A percentile compares a stretch with the other conserved stretches of the same genome.
Conservation (phyloP, 2,797 vertebrate species). For the Sorex maritimensis region DNA sequence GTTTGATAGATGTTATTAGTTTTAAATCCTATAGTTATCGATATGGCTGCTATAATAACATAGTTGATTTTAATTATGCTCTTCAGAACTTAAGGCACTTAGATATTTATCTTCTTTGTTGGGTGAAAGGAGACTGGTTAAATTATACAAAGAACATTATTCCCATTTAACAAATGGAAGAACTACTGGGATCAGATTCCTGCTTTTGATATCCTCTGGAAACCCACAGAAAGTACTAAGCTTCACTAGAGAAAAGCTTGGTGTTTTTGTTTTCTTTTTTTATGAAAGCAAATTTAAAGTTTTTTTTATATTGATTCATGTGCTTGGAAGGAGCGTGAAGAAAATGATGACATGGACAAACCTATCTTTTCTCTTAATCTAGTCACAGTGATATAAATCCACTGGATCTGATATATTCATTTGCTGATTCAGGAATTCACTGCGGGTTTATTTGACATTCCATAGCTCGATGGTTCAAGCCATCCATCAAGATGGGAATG, state of each 20-base stretch:
- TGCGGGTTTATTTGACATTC: too few species aligned
- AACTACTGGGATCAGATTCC: background rate
- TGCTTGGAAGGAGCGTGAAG: background rate
- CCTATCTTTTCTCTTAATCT: too few species aligned
- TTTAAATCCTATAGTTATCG: slow-evolving; percentile 22
- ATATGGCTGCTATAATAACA: background rate
- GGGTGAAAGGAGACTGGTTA: background rate
- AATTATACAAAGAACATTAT: background rate
- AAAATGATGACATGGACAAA: too few species aligned
- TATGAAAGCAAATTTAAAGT: background rate
- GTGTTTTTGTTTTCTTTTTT: background rate
- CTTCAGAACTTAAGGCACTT: slow-evolving; percentile 4
- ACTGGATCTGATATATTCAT: too few species aligned
- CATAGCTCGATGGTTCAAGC: background rate
- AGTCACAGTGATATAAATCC: too few species aligned
- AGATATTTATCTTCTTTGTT: background rate
- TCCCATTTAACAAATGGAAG: slow-evolving; percentile 20
- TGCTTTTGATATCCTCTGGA: slow-evolving; percentile 3
- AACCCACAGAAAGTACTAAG: background rate
- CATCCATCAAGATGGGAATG: background rate
- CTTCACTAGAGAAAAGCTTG: background rate
- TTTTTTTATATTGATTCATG: slow-evolving; percentile 38
- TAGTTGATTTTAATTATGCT: slow-evolving; percentile 27
- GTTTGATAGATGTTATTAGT: background rate
- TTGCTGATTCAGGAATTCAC: too few species aligned